A percentile compares a stretch with the other conserved stretches of the same genome.
Evolutionary conservation across 2,113 vertebrate genomes (phyloP).

Genomic region (Progne subis): DNA sequence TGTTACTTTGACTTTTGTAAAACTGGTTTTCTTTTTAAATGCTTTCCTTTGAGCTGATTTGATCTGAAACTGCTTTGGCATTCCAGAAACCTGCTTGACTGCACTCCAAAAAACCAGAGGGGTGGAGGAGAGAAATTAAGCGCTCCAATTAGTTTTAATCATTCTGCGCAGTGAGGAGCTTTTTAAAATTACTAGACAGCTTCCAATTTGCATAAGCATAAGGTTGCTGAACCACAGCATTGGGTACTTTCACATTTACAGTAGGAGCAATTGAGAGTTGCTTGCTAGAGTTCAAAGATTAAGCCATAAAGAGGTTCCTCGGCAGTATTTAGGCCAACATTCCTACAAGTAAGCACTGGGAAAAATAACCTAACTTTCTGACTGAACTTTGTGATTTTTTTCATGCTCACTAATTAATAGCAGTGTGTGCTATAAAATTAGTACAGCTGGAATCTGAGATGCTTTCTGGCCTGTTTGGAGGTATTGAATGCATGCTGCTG

Average conservation of each 20-base stretch:
- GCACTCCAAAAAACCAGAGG: conserved; percentile 43
- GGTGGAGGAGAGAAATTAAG: conserved; percentile 64
- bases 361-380: background rate
- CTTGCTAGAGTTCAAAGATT: conserved; percentile 50
- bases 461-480: background rate
- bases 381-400: background rate
- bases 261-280: conserved; percentile 3
- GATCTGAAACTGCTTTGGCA: conserved; percentile 25
- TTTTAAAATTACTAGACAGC: conserved; percentile 56
- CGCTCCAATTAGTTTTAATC: conserved; percentile 69
- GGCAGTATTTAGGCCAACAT: background rate
- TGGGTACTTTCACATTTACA: conserved; percentile 16
- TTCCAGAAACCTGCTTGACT: conserved; percentile 64
- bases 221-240: conserved; percentile 13
- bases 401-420: conserved; percentile 12
- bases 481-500: background rate
- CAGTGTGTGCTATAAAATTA: background rate
- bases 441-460: background rate
- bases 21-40: conserved; percentile 9
- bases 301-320: conserved; percentile 4
- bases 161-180: conserved; percentile 24
- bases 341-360: background rate
- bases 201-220: conserved; percentile 53
- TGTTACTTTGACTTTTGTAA: background rate
- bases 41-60: conserved; percentile 31